These are phyloP conservation scores for Eupleurogrammus muticus DNA, from an alignment of 2,797 vertebrate species.

Conservation along the genomic window DNA sequence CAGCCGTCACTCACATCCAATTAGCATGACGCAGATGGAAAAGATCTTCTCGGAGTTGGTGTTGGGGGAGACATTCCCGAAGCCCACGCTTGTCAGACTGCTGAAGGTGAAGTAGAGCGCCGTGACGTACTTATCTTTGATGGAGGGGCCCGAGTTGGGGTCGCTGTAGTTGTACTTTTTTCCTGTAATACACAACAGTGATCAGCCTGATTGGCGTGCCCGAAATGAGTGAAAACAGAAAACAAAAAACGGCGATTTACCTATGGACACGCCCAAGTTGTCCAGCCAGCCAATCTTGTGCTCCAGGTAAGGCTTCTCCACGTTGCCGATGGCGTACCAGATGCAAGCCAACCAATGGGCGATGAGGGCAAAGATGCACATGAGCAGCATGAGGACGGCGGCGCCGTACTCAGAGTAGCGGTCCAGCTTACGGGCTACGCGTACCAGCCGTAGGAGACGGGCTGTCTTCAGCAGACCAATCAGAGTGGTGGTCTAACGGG, in stretches of 20 bases:
- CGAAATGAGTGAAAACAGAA: not conserved
- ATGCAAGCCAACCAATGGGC: slow-evolving; percentile 99
- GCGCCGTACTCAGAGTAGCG: slow-evolving; percentile 98
- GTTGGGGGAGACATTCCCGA: slow-evolving; percentile 98
- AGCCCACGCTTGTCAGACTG: slow-evolving; percentile 98
- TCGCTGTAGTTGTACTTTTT: slow-evolving; percentile 98
- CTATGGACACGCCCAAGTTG: slow-evolving; percentile 94
- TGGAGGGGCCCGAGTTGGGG: slow-evolving; percentile 94
- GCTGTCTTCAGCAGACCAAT: slow-evolving; percentile 98
- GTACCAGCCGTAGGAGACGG: slow-evolving; percentile 93
- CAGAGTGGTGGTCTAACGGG: slow-evolving; percentile 93
- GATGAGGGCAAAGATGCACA: slow-evolving; percentile 99
- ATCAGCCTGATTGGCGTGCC: not conserved
- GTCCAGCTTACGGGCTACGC: slow-evolving; percentile 96
- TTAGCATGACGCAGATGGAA: slow-evolving; percentile 99
- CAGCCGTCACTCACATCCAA: slow-evolving; percentile 93
- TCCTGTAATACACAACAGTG: slow-evolving; percentile 65
- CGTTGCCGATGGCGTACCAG: slow-evolving; percentile 99
- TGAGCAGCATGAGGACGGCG: slow-evolving; percentile 97
- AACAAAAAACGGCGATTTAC: slow-evolving; percentile 31
- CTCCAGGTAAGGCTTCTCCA: slow-evolving; percentile 96
- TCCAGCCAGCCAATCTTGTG: slow-evolving; percentile 99
- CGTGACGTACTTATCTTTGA: slow-evolving; percentile 99
- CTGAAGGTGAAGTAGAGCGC: slow-evolving; percentile 99
- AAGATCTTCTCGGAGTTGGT: slow-evolving; percentile 99